A percentile compares a stretch with the other conserved stretches of the same genome.
These are phyloP conservation scores for Sicus ferrugineus DNA, from an alignment of 2,888 invertebrate genomes.

Conservation along the genomic window DNA sequence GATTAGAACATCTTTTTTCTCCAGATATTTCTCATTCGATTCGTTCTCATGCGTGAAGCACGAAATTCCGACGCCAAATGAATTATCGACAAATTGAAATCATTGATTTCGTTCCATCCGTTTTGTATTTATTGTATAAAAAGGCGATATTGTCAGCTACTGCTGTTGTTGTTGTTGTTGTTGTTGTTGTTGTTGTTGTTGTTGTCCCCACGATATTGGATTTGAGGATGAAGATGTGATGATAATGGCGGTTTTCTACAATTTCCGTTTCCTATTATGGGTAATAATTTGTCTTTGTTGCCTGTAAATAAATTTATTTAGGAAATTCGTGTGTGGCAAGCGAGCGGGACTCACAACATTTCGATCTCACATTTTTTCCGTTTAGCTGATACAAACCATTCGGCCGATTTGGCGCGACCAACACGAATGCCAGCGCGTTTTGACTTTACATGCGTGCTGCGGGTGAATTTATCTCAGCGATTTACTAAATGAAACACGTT, in stretches of 20 bases:
- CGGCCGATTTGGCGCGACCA: conserved; percentile 1
- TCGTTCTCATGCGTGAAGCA: conserved; percentile 1
- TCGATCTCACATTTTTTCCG: background rate
- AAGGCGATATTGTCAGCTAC: background rate
- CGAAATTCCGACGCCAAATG: conserved; percentile 21
- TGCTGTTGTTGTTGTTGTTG: background rate
- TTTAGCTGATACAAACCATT: no score
- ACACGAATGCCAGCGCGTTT: background rate
- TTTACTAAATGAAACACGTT: conserved; percentile 41
- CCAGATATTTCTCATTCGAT: background rate
- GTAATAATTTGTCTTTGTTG: conserved; percentile 30
- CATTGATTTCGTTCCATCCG: conserved; percentile 20
- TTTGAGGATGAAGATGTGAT: background rate
- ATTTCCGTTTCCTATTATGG: conserved; percentile 30
- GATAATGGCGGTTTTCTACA: background rate
- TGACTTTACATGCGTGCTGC: conserved; percentile 27
- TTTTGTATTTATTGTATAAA: background rate
- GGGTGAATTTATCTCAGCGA: conserved; percentile 39
- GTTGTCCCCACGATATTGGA: background rate
- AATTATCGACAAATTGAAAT: conserved; percentile 35
- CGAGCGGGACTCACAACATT: background rate
- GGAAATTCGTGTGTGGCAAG: conserved; percentile 9
- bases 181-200: background rate
- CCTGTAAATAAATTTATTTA: conserved; percentile 32
- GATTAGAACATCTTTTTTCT: conserved; percentile 28